Percentiles rank a stretch among this genome's conserved stretches.
phyloP scores from a whole-genome alignment of 2,888 invertebrate genomes.

The Stegophylla sp. region DNA sequence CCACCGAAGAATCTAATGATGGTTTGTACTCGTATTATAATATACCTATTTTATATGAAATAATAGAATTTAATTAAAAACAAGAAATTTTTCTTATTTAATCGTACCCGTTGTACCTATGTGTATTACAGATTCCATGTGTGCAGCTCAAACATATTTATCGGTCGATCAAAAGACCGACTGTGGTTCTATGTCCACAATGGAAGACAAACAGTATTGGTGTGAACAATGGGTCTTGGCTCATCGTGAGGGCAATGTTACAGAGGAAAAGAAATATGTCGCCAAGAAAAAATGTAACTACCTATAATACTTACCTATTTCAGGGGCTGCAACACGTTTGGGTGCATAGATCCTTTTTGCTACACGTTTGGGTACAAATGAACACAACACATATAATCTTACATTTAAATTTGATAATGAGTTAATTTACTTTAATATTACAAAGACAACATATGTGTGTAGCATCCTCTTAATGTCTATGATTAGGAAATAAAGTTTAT shows the following conservation, averaged over 20 bases:
- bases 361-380: no score
- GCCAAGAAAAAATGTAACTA: slow-evolving; percentile 54
- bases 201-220: slow-evolving; percentile 54
- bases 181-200: slow-evolving; percentile 41
- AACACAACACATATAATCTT: no score
- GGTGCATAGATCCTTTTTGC: no score
- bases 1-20: slow-evolving; percentile 37
- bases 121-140: slow-evolving; percentile 33
- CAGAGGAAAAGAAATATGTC: slow-evolving; percentile 56
- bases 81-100: background rate
- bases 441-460: no score
- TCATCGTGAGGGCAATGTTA: slow-evolving; percentile 39
- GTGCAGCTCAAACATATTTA: slow-evolving; percentile 39
- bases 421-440: no score
- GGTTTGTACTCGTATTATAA: background rate
- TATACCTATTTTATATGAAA: no score
- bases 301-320: background rate
- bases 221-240: slow-evolving; percentile 52
- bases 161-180: slow-evolving; percentile 53
- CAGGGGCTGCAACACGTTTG: no score
- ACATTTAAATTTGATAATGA: no score
- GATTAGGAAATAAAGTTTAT: no score
- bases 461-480: no score
- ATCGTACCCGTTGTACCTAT: background rate
- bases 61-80: background rate